These are phyloP conservation scores for Neomorphus geoffroyi DNA, from an alignment of 2,797 vertebrate genomes.

Conservation along the genomic window DNA sequence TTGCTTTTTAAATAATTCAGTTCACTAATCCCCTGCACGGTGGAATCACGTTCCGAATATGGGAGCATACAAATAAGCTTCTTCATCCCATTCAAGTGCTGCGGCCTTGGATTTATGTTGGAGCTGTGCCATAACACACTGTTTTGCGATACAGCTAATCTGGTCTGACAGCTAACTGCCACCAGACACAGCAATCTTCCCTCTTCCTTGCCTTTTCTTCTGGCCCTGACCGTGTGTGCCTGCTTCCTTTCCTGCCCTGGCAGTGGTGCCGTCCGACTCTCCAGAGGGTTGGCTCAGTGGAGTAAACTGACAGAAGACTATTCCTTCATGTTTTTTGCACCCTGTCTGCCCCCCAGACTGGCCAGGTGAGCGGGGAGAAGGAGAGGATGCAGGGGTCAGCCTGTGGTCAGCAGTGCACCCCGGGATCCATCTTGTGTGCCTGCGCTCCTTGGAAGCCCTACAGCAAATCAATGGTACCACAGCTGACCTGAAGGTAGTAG, in stretches of 20 bases:
- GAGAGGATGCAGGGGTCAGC: fast-evolving
- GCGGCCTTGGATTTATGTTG: neutral
- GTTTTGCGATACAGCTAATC: constrained; percentile 41
- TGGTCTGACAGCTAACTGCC: constrained; percentile 49
- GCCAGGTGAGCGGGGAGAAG: neutral
- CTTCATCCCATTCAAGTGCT: constrained; percentile 13
- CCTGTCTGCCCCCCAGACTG: neutral
- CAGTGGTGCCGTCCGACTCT: fast-evolving
- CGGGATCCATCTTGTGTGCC: neutral
- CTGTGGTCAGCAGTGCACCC: fast-evolving
- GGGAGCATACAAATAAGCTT: neutral
- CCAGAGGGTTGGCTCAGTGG: neutral
- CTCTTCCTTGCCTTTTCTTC: neutral
- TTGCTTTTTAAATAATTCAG: neutral
- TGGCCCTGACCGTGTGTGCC: neutral
- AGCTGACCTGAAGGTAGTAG: neutral
- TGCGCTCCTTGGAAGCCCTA: neutral
- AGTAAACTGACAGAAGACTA: neutral
- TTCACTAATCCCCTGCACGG: neutral
- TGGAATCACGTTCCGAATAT: fast-evolving
- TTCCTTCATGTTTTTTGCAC: neutral
- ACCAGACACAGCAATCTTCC: constrained; percentile 11
- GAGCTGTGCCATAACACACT: constrained; percentile 7
- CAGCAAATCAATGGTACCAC: fast-evolving
- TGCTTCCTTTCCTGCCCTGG: neutral